A percentile compares a stretch with the other conserved stretches of the same genome.
These are phyloP conservation scores for Limnephilus lunatus DNA, from an alignment of 2,888 invertebrate genomes.

Conservation along the genomic window DNA sequence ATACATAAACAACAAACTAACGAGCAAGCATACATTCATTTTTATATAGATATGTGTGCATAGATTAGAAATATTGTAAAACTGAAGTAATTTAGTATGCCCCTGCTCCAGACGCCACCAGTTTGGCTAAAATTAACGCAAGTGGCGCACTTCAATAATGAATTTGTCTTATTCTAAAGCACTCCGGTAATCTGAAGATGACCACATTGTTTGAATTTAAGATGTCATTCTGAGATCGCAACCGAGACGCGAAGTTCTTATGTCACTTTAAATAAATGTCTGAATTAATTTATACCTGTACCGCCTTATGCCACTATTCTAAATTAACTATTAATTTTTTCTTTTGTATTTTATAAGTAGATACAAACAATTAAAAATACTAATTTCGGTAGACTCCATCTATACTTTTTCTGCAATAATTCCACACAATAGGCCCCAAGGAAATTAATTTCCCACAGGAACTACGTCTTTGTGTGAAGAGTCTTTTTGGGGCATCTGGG, in stretches of 20 bases:
- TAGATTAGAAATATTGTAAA: no score
- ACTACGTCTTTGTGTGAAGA: no score
- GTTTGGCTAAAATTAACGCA: neutral
- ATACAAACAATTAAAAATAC: neutral
- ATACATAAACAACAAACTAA: no score
- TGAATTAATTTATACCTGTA: neutral
- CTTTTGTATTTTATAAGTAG: neutral
- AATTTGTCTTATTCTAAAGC: constrained; percentile 1
- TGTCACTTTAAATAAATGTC: neutral
- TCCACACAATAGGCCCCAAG: no score
- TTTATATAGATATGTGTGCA: no score
- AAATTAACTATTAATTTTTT: neutral
- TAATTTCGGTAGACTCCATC: no score
- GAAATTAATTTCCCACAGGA: no score
- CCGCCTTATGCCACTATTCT: neutral
- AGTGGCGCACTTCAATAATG: constrained; percentile 23
- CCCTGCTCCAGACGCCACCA: neutral
- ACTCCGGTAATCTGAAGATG: neutral
- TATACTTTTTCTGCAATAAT: no score
- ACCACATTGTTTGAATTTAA: constrained; percentile 22
- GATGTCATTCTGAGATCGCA: neutral
- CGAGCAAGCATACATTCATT: no score
- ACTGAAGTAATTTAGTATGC: neutral
- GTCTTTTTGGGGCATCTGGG: no score
- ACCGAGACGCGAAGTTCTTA: neutral